Evolutionary conservation across 2,113 vertebrate genomes (phyloP), one percentile per base, ranked within the genome.

Genomic region (Xenopus borealis): DNA sequence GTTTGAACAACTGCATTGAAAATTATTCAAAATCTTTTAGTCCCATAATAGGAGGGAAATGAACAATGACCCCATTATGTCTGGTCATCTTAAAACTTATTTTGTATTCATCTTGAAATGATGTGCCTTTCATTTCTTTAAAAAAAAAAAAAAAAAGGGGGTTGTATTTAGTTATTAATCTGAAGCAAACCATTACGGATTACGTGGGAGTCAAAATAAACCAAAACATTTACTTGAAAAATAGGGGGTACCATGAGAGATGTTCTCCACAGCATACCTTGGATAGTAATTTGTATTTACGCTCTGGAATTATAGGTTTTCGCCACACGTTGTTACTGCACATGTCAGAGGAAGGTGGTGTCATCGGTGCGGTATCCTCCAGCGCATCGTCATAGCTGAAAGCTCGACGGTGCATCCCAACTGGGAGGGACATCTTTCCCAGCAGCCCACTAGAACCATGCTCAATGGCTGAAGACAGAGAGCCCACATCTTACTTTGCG

Each of bases 311-410:
- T 72, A 96, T 85, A 0, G 96, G 95, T 58, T 95, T 91, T 75
- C 89, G 90, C 96, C 96, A 97, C 2, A 94, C 80, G 30, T 89
- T 86, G 83, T 80, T 86, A 75, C 86, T 84, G 58, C 84, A 83
- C 80, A 96, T 79, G 84, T 97, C 94, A 3, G 91, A 64, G 19
- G 96, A 94, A 16, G 95, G 94, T 27, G 95, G 95, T 23, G 92
- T 91, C 88, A 96, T 94, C 68, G 92, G 93, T 2, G 86, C 75
- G 9, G 89, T 86, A 81, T 92, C 88, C 82, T 95, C 93, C 53
- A 97, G 88, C 65, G 83, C 90, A 64, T 96, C 95, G 17, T 97
- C 94, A 78, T 98, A 96, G 87, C 91, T 94, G 83, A 94, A 91
- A 70, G 91, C 90, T 76, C 81, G 88, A 13, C 95, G 91, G 9